A percentile compares a stretch with the other conserved stretches of the same genome.
Conservation (phyloP, 2,113 vertebrate species). For the Bos taurus region ARS-UCD2.0 NC_037355.1:5042001-5042500, state of each 20-base stretch:
- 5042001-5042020: background rate
- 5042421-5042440: accelerated
- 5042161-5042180: background rate
- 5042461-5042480: accelerated
- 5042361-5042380: background rate
- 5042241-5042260: background rate
- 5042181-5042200: background rate
- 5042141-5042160: accelerated
- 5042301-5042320: too few relatives aligned
- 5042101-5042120: background rate
- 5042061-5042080: background rate
- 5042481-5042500: background rate
- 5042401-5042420: too few relatives aligned
- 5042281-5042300: background rate
- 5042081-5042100: accelerated
- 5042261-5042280: accelerated
- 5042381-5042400: background rate
- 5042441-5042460: background rate
- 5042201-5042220: background rate
- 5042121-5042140: background rate
- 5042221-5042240: background rate
- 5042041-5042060: background rate
- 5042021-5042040: background rate
- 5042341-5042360: background rate
- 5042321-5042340: too few relatives aligned